A percentile compares a stretch with the other conserved stretches of the same genome.
Evolutionary conservation across 2,888 invertebrate genomes (phyloP).

Genomic region (Anticlea derivata): DNA sequence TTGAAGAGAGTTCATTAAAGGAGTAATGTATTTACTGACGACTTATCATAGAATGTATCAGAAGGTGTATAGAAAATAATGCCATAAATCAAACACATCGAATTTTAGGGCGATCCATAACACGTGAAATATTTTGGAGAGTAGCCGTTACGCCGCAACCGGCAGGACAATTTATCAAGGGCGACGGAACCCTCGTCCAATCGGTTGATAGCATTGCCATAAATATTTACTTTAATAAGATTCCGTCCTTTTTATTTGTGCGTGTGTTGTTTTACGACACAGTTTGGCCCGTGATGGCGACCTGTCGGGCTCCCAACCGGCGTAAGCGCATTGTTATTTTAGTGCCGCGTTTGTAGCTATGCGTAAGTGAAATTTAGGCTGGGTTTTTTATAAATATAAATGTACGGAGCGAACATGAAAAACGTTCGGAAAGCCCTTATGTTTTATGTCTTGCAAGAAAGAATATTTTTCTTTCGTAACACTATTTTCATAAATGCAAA

Average conservation of each 20-base stretch:
- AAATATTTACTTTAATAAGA: conserved; percentile 84
- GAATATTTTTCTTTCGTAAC: neutral
- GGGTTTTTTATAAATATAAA: conserved; percentile 25
- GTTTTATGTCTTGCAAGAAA: conserved; percentile 7
- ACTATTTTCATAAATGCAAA: conserved; percentile 8
- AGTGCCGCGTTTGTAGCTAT: conserved; percentile 56
- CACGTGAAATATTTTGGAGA: conserved; percentile 71
- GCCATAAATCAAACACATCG: conserved; percentile 71
- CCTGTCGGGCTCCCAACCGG: conserved; percentile 54
- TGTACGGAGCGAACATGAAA: neutral
- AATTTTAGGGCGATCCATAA: conserved; percentile 67
- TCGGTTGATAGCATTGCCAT: conserved; percentile 81
- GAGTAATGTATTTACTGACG: conserved; percentile 43
- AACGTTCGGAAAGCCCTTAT: conserved; percentile 8
- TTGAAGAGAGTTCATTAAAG: no score
- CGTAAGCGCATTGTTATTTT: conserved; percentile 70
- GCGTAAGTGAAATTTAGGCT: conserved; percentile 52
- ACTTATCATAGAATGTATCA: conserved; percentile 56
- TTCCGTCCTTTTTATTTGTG: conserved; percentile 78
- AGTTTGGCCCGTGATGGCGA: conserved; percentile 70
- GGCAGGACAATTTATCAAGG: conserved; percentile 79
- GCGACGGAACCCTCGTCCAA: conserved; percentile 78
- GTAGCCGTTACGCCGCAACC: conserved; percentile 69
- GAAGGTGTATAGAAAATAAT: conserved; percentile 67
- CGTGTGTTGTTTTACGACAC: conserved; percentile 76